These are phyloP conservation scores for Dipodomys ordii DNA, from an alignment of 2,113 vertebrate species.

Conservation along the genomic window DNA sequence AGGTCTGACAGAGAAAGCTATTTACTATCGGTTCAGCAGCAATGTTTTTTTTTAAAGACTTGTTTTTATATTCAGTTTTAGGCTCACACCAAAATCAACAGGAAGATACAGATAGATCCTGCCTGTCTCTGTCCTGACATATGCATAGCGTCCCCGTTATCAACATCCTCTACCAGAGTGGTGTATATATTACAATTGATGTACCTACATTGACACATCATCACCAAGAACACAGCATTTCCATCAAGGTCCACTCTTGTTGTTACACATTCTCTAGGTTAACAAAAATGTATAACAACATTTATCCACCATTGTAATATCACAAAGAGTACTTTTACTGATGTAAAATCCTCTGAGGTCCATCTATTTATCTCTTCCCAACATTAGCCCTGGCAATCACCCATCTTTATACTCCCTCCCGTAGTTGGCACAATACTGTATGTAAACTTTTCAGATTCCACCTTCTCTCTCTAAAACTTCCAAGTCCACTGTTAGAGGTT, in stretches of 20 bases:
- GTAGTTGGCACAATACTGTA: neutral
- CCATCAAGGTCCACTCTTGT: neutral
- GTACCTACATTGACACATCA: neutral
- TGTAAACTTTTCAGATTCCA: neutral
- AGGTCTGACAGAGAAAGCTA: neutral
- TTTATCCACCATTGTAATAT: neutral
- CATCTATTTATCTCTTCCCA: neutral
- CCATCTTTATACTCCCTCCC: neutral
- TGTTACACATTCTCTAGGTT: neutral
- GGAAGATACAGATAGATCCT: neutral
- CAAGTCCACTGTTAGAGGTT: neutral
- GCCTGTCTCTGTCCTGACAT: neutral
- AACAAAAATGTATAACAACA: neutral
- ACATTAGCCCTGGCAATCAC: neutral
- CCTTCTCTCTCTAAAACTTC: neutral
- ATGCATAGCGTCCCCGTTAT: neutral
- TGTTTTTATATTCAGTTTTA: neutral
- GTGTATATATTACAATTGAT: neutral
- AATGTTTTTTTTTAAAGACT: neutral
- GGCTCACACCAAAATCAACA: neutral
- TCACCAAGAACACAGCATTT: neutral
- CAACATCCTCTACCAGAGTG: neutral
- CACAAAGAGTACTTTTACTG: neutral
- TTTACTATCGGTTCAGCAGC: too few relatives aligned
- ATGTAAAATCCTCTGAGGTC: neutral